A percentile compares a stretch with the other conserved stretches of the same genome.
phyloP scores from a whole-genome alignment of 2,797 vertebrate genomes.

The Adelosebastes latens region DNA sequence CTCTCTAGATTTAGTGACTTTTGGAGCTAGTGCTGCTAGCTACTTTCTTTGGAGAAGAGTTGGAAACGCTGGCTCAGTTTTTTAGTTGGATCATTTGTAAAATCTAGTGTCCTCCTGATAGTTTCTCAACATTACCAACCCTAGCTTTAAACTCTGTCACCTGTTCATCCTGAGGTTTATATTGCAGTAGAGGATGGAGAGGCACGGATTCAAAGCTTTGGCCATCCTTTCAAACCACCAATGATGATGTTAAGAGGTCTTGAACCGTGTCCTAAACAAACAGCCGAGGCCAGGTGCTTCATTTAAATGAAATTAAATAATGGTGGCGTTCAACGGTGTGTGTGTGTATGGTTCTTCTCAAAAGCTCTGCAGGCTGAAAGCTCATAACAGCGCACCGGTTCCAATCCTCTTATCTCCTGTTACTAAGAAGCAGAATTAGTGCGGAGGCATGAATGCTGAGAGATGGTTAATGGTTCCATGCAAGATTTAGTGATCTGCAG shows the following conservation, averaged over 20 bases:
- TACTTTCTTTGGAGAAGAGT: too few relatives aligned
- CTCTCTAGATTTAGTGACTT: too few relatives aligned
- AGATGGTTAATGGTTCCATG: constrained; percentile 30
- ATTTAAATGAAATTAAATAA: constrained; percentile 8
- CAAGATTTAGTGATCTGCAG: constrained; percentile 46
- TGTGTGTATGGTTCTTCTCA: constrained; percentile 32
- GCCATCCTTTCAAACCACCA: not conserved
- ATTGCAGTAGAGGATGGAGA: not conserved
- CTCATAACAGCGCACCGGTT: constrained; percentile 32
- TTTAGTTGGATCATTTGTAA: too few relatives aligned
- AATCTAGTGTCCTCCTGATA: too few relatives aligned
- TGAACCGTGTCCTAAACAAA: constrained; percentile 31
- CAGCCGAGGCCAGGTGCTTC: not conserved
- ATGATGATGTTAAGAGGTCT: constrained; percentile 8
- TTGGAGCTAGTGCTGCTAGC: too few relatives aligned
- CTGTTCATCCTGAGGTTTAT: not conserved
- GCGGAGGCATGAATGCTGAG: constrained; percentile 5
- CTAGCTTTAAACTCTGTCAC: not conserved
- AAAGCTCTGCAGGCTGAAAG: constrained; percentile 5
- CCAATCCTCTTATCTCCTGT: constrained; percentile 29
- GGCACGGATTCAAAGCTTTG: not conserved
- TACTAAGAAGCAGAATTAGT: constrained; percentile 20
- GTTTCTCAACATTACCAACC: not conserved
- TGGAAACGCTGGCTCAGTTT: too few relatives aligned
- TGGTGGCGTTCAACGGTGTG: not conserved